Evolutionary conservation across 2,113 vertebrate species (phyloP), one percentile per base, ranked within the genome.

Genomic region (Chinchilla lanigera): DNA sequence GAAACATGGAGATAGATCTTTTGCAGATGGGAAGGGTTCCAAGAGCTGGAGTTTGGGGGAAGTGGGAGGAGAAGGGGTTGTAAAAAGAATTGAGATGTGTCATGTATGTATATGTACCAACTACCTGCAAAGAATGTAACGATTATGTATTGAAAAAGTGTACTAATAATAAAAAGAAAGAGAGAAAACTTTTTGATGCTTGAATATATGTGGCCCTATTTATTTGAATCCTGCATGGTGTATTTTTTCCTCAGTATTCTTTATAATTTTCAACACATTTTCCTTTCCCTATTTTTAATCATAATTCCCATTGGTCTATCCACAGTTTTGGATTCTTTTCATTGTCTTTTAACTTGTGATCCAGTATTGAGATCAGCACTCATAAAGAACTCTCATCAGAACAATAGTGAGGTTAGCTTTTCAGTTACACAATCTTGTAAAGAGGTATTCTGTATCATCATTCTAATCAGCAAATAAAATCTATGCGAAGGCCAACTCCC

Each of bases 231-330:
- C 44, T 85, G 35, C 7, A 35, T 85, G 13, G 9, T 92, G 1
- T 30, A 0, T 1, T 41, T 84, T 86, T 17, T 93, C 10, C 30
- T 77, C 47, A 44, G 17, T 41, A 41, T 60, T 86, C 12, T 82
- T 87, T 58, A 22, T 35, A 56, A 35, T 50, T 80, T 94, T 89
- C 5, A 60, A 90, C 13, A 80, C 2, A 75, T 58, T 96, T 86
- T 86, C 17, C 85, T 93, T 77, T 17, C 41, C 94, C 41, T 69
- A 73, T 89, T 38, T 90, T 85, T 91, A 92, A n/a, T 30, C 33
- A 78, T 78, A 63, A 52, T 95, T 94, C 65, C 54, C 28, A n/a
- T 86, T 33, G 44, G 2, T 44, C 6, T 83, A 1, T 63, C 30
- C 19, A 44, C 44, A 28, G 26, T 61, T 93, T 63, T 65, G 13